Percentiles rank a stretch among this genome's conserved stretches.
Conservation (phyloP, 2,113 vertebrate genomes). For the Calyptommatus sinebrachiatus region DNA sequence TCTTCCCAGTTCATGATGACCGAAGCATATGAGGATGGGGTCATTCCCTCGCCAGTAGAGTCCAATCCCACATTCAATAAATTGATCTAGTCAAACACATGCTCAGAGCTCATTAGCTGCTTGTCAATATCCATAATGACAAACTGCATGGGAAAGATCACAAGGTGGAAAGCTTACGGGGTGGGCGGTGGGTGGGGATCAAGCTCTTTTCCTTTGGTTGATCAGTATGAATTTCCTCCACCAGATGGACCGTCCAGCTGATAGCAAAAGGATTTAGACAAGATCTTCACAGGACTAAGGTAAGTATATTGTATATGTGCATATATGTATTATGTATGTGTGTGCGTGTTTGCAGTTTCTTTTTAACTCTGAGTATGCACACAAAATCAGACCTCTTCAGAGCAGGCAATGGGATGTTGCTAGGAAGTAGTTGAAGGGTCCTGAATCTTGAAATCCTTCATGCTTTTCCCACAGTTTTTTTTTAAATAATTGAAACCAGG, state of each 20-base stretch:
- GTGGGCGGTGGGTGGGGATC: conserved; percentile 37
- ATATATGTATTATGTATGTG: too few species aligned
- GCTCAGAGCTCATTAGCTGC: conserved; percentile 83
- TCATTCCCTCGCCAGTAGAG: neutral
- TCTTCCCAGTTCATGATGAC: neutral
- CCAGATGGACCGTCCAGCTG: conserved; percentile 27
- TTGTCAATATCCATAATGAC: conserved; percentile 73
- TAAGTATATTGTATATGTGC: neutral
- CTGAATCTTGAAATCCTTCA: too few species aligned
- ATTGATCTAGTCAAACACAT: conserved; percentile 78
- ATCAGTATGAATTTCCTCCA: neutral
- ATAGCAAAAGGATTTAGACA: neutral
- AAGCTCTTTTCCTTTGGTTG: neutral
- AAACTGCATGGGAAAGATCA: conserved; percentile 16
- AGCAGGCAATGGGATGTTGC: too few species aligned
- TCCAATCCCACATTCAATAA: conserved; percentile 23
- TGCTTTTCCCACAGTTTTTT: too few species aligned
- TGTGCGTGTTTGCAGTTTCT: too few species aligned
- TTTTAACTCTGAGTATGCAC: too few species aligned
- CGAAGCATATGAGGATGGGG: neutral
- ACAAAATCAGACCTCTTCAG: too few species aligned
- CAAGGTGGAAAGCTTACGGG: neutral
- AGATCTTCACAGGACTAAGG: conserved; percentile 37
- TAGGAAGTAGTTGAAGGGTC: too few species aligned
- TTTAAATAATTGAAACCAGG: too few species aligned